A percentile compares a stretch with the other conserved stretches of the same genome.
Evolutionary conservation across 2,113 vertebrate species (phyloP).

Genomic region (Orthonyx spaldingii): DNA sequence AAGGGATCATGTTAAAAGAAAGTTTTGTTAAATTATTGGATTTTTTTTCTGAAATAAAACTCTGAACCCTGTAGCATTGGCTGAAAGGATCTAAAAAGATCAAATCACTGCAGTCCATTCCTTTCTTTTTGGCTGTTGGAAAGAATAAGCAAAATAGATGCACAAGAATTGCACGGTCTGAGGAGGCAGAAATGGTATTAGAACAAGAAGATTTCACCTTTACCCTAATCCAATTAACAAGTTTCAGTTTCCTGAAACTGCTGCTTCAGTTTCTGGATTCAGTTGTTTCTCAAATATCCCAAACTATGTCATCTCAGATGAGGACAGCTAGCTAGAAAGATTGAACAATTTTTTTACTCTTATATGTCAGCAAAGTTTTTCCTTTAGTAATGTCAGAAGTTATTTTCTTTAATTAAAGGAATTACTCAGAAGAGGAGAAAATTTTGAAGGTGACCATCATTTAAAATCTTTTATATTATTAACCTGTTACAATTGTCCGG

Average conservation of each 20-base stretch:
- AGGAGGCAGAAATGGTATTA: not conserved
- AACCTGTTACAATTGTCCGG: not conserved
- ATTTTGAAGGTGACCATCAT: not conserved
- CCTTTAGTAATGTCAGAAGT: not conserved
- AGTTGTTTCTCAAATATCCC: not conserved
- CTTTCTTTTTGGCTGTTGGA: not conserved
- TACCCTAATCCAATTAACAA: not conserved
- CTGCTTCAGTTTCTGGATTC: not conserved
- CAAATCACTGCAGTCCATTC: not conserved
- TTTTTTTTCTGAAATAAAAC: not conserved
- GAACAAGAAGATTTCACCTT: not conserved
- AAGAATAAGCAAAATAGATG: not conserved
- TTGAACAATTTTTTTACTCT: not conserved
- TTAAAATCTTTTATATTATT: not conserved
- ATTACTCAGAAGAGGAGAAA: not conserved
- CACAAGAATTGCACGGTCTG: not conserved
- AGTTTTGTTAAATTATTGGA: not conserved
- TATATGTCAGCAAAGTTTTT: not conserved
- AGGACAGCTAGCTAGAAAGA: not conserved
- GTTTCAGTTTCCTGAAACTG: not conserved
- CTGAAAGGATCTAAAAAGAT: not conserved
- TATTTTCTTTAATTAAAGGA: not conserved
- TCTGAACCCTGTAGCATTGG: not conserved
- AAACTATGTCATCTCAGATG: not conserved
- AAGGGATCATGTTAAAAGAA: not conserved